phyloP scores from a whole-genome alignment of 2,888 invertebrate species.

The Didymodactylos carnosus region DNA sequence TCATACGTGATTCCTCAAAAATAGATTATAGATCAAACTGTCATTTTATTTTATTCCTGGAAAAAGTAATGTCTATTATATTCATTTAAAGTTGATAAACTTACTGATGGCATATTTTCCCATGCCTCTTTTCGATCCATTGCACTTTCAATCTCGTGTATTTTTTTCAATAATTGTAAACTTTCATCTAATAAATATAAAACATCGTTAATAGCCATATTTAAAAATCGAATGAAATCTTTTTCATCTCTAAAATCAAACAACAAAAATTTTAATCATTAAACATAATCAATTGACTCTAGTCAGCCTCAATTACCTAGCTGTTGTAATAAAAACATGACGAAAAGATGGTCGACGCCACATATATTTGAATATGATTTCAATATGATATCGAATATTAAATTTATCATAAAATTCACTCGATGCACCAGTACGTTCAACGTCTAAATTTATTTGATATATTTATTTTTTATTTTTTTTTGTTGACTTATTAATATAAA shows the following conservation, averaged over 20 bases:
- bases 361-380: constrained; percentile 74
- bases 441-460: constrained; percentile 41
- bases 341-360: constrained; percentile 75
- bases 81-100: background rate
- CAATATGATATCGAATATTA: constrained; percentile 89
- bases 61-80: background rate
- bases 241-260: constrained; percentile 49
- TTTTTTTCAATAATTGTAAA: constrained; percentile 56
- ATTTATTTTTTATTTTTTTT: background rate
- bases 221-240: constrained; percentile 84
- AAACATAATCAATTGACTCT: background rate
- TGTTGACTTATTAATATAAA: background rate
- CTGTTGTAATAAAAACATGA: constrained; percentile 68
- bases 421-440: constrained; percentile 87
- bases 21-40: background rate
- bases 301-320: constrained; percentile 40
- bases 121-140: constrained; percentile 52
- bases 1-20: constrained; percentile 23
- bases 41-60: too few relatives aligned
- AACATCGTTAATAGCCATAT: constrained; percentile 94
- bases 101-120: constrained; percentile 39
- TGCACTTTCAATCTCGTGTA: constrained; percentile 58
- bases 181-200: constrained; percentile 90
- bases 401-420: constrained; percentile 99
- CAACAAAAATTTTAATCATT: too few relatives aligned